These are phyloP conservation scores for Conomelus anceps DNA, from an alignment of 2,888 invertebrate species.

Conservation along the genomic window DNA sequence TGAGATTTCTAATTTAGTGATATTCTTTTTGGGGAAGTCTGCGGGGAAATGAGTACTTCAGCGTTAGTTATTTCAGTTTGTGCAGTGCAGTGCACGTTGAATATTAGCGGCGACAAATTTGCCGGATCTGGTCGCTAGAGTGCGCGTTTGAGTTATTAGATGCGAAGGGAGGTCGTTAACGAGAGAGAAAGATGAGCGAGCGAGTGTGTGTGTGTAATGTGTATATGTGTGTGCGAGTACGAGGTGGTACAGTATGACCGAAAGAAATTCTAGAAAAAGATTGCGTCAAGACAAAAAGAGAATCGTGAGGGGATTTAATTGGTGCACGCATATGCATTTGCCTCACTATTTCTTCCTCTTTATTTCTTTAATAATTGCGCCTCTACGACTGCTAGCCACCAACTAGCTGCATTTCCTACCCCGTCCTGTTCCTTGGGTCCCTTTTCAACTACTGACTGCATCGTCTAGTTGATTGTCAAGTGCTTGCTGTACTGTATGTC, in stretches of 20 bases:
- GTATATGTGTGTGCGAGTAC: background rate
- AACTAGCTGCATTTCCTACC: background rate
- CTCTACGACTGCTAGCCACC: background rate
- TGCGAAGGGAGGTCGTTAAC: background rate
- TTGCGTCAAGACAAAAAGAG: background rate
- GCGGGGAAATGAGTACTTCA: too few species aligned
- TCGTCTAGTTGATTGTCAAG: background rate
- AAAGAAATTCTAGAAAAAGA: background rate
- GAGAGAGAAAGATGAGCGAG: background rate
- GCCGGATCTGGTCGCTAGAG: background rate
- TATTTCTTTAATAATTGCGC: slow-evolving; percentile 4
- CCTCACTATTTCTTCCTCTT: slow-evolving; percentile 2
- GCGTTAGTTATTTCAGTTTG: background rate
- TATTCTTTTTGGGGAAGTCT: background rate
- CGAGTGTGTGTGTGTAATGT: background rate
- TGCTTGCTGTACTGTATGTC: background rate
- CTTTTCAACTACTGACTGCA: background rate
- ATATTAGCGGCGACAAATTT: background rate
- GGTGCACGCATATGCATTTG: background rate
- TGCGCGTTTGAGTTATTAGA: background rate
- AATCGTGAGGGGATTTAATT: background rate
- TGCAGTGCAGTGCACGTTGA: background rate
- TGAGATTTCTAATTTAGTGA: background rate
- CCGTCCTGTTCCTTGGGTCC: too few species aligned
- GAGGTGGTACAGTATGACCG: background rate